Percentiles rank a stretch among this genome's conserved stretches.
Evolutionary conservation across 2,888 invertebrate genomes (phyloP).

Genomic region (Agrotis puta): DNA sequence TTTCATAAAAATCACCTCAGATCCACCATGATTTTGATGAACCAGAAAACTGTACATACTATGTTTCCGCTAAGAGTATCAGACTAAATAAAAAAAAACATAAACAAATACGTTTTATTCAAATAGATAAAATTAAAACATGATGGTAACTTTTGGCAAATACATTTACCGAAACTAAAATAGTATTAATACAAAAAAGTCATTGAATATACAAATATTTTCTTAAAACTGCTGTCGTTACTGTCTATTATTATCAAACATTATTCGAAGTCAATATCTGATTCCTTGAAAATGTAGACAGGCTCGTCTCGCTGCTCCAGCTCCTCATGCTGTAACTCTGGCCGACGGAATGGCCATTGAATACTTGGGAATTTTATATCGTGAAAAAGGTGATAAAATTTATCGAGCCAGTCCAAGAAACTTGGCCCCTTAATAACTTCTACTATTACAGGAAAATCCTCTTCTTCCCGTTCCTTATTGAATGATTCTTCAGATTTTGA

Average conservation of each 20-base stretch:
- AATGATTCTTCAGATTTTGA: slow-evolving; percentile 30
- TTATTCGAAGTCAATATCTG: slow-evolving; percentile 14
- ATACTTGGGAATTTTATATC: not conserved
- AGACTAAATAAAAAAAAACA: not conserved
- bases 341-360: slow-evolving; percentile 6
- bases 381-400: not conserved
- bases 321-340: not conserved
- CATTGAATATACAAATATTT: too few species aligned
- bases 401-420: not conserved
- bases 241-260: not conserved
- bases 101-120: slow-evolving; percentile 12
- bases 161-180: not conserved
- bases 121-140: not conserved
- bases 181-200: too few species aligned
- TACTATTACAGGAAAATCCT: slow-evolving; percentile 17
- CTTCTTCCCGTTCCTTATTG: slow-evolving; percentile 3
- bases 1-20: not conserved
- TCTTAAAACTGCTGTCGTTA: not conserved
- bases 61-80: not conserved
- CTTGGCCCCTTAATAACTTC: slow-evolving; percentile 1
- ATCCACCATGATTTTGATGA: not conserved
- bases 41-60: not conserved
- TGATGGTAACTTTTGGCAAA: not conserved
- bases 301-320: slow-evolving; percentile 9
- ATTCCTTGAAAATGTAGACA: slow-evolving; percentile 35